Conservation (phyloP, 2,797 vertebrate genomes). For the Sibirionetta formosa region DNA sequence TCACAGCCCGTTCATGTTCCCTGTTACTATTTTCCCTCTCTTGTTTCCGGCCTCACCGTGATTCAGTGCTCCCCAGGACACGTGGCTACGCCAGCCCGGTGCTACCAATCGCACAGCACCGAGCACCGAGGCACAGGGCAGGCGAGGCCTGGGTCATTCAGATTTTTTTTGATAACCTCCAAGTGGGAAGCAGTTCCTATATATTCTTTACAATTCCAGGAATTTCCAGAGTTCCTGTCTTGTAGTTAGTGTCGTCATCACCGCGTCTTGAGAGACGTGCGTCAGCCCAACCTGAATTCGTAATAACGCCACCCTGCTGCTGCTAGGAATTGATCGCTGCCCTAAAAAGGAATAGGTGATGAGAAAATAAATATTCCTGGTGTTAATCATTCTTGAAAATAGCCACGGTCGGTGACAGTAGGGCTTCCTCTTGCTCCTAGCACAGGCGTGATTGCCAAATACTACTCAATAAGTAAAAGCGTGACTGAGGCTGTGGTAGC, state of each 20-base stretch:
- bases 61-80: constrained; percentile 26
- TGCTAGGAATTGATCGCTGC: background rate
- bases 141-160: background rate
- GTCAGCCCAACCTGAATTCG: background rate
- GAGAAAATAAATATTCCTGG: background rate
- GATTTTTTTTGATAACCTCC: background rate
- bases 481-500: background rate
- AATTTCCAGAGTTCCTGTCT: constrained; percentile 54
- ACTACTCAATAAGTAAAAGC: background rate
- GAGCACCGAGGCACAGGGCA: background rate
- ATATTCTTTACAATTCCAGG: constrained; percentile 49
- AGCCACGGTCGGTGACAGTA: background rate
- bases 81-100: background rate
- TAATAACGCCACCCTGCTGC: fast-evolving
- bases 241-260: background rate
- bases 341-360: background rate
- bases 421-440: background rate
- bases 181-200: background rate
- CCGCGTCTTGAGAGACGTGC: background rate
- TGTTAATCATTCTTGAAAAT: background rate
- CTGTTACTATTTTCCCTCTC: constrained; percentile 35
- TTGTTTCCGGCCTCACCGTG: constrained; percentile 46
- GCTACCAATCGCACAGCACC: fast-evolving
- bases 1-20: constrained; percentile 30
- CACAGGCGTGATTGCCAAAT: background rate